Percentiles rank a stretch among this genome's conserved stretches.
These are phyloP conservation scores for Nyctereutes procyonoides DNA, from an alignment of 2,113 vertebrate species.

Conservation along the genomic window DNA sequence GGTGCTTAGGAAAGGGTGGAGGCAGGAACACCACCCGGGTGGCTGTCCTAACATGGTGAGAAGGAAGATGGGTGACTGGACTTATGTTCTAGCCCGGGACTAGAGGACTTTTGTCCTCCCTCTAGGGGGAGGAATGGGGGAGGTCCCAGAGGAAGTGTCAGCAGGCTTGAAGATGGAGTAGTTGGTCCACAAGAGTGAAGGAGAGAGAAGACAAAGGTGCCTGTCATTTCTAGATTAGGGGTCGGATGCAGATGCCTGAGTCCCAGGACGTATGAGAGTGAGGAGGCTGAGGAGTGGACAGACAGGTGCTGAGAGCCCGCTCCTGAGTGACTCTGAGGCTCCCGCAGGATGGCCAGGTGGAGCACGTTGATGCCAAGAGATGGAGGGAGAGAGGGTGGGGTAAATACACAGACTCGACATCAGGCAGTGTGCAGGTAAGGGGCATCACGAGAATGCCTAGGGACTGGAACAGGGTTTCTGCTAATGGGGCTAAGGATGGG, in stretches of 20 bases:
- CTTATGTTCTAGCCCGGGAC: too few relatives aligned
- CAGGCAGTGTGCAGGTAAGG: rapidly evolving
- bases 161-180: background rate
- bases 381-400: background rate
- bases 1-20: background rate
- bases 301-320: rapidly evolving
- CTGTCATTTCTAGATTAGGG: background rate
- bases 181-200: background rate
- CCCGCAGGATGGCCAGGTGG: background rate
- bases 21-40: background rate
- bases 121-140: rapidly evolving
- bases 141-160: background rate
- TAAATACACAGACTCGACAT: rapidly evolving
- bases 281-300: background rate
- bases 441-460: rapidly evolving
- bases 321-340: background rate
- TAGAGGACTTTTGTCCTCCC: too few relatives aligned
- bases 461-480: background rate
- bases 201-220: background rate
- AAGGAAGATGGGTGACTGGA: background rate
- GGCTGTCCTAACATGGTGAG: rapidly evolving
- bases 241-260: rapidly evolving
- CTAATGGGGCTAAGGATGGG: background rate
- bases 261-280: background rate
- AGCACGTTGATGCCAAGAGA: background rate